Conservation (phyloP, 2,888 invertebrate species). For the Agrypnus murinus region DNA sequence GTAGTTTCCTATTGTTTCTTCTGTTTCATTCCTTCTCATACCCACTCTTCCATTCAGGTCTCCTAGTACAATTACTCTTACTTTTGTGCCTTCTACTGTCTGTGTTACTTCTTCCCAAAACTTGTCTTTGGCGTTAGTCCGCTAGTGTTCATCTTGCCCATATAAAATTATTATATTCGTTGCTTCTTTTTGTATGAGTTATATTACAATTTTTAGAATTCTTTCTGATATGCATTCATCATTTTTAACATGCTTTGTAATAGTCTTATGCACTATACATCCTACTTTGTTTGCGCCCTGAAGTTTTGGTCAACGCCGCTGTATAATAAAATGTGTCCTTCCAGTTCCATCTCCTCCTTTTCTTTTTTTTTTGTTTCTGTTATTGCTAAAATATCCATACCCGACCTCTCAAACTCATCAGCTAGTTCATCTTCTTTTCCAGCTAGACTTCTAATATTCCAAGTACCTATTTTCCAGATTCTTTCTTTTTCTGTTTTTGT, state of each 20-base stretch:
- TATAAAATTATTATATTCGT: constrained; percentile 33
- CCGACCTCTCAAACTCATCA: no score
- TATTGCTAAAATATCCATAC: no score
- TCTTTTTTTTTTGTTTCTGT: no score
- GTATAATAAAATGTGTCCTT: no score
- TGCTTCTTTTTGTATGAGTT: constrained; percentile 3
- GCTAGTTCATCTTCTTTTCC: no score
- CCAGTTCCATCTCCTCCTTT: no score
- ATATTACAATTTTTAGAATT: constrained; percentile 32
- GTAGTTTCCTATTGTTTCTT: background rate
- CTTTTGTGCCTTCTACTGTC: background rate
- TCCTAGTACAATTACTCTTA: constrained; percentile 34
- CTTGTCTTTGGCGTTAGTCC: constrained; percentile 32
- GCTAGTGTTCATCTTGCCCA: constrained; percentile 35
- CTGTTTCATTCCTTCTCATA: background rate
- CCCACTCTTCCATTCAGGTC: constrained; percentile 26
- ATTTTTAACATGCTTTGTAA: constrained; percentile 22
- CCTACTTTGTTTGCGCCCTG: no score
- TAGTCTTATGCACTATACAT: background rate
- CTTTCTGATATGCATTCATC: constrained; percentile 36
- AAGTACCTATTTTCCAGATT: no score
- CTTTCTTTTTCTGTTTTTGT: no score
- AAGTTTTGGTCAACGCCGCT: no score
- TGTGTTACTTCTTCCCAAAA: constrained; percentile 37
- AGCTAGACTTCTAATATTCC: no score